Conservation (phyloP, 2,797 vertebrate genomes). For the Meriones psammophilus region DNA sequence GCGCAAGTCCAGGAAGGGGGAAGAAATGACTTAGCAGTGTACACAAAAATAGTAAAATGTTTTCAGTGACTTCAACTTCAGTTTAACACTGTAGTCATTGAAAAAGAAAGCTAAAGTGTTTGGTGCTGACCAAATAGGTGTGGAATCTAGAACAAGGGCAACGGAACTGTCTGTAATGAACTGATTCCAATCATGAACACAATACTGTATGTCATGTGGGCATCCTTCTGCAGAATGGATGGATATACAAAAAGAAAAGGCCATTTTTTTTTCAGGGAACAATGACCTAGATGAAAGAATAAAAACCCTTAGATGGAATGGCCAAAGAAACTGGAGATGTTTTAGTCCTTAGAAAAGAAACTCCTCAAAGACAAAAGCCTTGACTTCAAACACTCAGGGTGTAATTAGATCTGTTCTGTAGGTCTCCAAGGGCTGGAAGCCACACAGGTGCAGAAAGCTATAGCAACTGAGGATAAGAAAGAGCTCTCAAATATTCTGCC, state of each 20-base stretch:
- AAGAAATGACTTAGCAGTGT: not conserved
- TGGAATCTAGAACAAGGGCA: constrained; percentile 1
- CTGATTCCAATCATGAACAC: not conserved
- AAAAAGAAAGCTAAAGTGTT: constrained; percentile 13
- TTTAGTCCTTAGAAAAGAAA: constrained; percentile 70
- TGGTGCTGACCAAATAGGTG: not conserved
- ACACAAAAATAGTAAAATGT: constrained; percentile 16
- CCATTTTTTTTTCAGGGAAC: constrained; percentile 52
- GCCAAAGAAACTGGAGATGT: constrained; percentile 63
- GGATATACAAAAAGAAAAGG: not conserved
- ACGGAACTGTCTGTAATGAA: not conserved
- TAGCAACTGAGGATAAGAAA: constrained; percentile 30
- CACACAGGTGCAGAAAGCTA: constrained; percentile 51
- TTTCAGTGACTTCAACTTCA: constrained; percentile 25
- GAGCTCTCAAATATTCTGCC: not conserved
- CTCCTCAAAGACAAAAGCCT: constrained; percentile 74
- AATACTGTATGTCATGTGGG: not conserved
- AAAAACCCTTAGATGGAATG: constrained; percentile 38
- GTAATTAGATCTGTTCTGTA: constrained; percentile 71
- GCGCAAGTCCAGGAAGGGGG: not conserved
- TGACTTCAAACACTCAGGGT: constrained; percentile 65
- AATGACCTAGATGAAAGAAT: constrained; percentile 62
- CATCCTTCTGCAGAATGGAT: constrained; percentile 49
- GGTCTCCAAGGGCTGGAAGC: constrained; percentile 63
- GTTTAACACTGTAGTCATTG: not conserved